Evolutionary conservation across 2,888 invertebrate species (phyloP).

Genomic region (Neoascia interrupta): DNA sequence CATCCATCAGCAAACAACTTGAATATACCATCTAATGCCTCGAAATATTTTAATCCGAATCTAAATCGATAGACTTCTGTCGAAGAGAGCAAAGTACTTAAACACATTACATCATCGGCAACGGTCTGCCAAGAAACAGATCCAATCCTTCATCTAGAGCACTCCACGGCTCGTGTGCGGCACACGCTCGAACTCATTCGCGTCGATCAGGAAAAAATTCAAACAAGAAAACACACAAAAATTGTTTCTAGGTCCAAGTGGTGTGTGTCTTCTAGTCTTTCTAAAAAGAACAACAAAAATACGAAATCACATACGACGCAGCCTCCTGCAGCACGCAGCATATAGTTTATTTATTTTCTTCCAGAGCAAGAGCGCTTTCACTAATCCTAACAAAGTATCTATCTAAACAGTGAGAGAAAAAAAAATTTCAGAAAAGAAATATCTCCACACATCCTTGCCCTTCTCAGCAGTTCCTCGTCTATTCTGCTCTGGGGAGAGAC

Average conservation of each 20-base stretch:
- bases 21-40: no score
- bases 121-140: slow-evolving; percentile 53
- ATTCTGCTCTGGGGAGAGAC: slow-evolving; percentile 5
- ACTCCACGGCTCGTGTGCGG: slow-evolving; percentile 44
- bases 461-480: background rate
- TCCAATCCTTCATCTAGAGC: slow-evolving; percentile 31
- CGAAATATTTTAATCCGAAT: no score
- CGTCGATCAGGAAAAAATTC: slow-evolving; percentile 16
- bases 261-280: slow-evolving; percentile 4
- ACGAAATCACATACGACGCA: slow-evolving; percentile 7
- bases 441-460: slow-evolving; percentile 47
- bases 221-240: slow-evolving; percentile 22
- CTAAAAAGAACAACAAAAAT: slow-evolving; percentile 21
- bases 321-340: background rate
- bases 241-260: slow-evolving; percentile 8
- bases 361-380: slow-evolving; percentile 58
- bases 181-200: slow-evolving; percentile 44
- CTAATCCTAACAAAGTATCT: slow-evolving; percentile 63
- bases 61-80: slow-evolving; percentile 11
- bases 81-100: slow-evolving; percentile 10
- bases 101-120: slow-evolving; percentile 44
- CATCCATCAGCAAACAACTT: no score
- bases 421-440: slow-evolving; percentile 28
- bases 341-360: slow-evolving; percentile 62
- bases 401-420: slow-evolving; percentile 47